Percentiles rank a stretch among this genome's conserved stretches.
phyloP scores from a whole-genome alignment of 2,113 vertebrate genomes.

The Prolemur simus region DNA sequence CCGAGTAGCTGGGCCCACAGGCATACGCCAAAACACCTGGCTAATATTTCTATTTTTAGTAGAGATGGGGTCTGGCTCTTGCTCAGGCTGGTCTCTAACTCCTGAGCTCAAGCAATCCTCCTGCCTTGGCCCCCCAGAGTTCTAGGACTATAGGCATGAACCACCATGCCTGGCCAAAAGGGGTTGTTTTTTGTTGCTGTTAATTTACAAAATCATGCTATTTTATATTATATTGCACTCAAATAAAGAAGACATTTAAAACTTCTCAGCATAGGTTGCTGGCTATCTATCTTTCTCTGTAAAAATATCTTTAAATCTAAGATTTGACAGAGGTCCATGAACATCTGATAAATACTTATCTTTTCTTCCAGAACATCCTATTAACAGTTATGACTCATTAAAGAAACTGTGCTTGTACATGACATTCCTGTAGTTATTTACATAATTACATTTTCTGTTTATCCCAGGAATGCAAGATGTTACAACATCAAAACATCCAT shows the following conservation, averaged over 20 bases:
- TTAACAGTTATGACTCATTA: conserved; percentile 1
- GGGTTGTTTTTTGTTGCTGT: neutral
- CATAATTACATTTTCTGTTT: neutral
- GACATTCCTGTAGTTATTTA: neutral
- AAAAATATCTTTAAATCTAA: conserved; percentile 49
- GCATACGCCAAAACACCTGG: fast-evolving
- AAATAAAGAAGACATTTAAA: conserved; percentile 25
- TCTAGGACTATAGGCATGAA: too few relatives aligned
- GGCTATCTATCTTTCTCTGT: neutral
- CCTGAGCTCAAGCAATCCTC: too few relatives aligned
- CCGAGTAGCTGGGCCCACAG: too few relatives aligned
- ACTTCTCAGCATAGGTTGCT: neutral
- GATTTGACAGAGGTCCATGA: neutral
- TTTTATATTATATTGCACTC: conserved; percentile 22
- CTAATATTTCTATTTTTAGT: too few relatives aligned
- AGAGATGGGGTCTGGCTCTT: too few relatives aligned
- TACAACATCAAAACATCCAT: neutral
- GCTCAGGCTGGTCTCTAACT: too few relatives aligned
- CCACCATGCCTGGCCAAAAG: too few relatives aligned
- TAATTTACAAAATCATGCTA: neutral
- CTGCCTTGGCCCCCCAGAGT: too few relatives aligned
- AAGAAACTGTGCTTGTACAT: neutral
- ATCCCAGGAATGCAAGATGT: neutral
- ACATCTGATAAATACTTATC: conserved; percentile 44
- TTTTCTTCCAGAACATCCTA: conserved; percentile 21